Evolutionary conservation across 2,113 vertebrate species (phyloP).

Genomic region (Ascaphus truei): DNA sequence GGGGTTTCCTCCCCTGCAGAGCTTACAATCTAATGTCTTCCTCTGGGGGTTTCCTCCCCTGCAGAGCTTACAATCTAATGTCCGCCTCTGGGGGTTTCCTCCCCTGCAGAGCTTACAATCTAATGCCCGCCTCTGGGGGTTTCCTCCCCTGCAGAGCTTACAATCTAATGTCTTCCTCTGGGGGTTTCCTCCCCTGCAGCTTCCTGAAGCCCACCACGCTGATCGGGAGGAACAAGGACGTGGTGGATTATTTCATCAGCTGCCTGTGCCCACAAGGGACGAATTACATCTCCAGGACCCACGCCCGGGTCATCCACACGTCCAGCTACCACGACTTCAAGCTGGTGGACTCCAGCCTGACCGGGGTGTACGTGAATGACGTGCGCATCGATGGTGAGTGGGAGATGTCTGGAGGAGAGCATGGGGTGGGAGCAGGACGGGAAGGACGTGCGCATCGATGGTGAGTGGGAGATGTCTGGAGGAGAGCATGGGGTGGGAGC

Average conservation of each 20-base stretch:
- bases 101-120: background rate
- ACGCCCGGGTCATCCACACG: conserved; percentile 20
- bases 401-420: too few species aligned
- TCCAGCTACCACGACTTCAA: background rate
- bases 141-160: too few species aligned
- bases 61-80: too few species aligned
- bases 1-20: too few species aligned
- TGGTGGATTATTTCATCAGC: conserved; percentile 9
- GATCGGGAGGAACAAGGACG: conserved; percentile 5
- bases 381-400: conserved; percentile 7
- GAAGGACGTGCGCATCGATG: background rate
- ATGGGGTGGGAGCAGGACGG: background rate
- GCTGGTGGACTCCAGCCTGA: conserved; percentile 35
- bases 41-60: too few species aligned
- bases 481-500: too few species aligned
- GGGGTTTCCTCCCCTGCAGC: background rate
- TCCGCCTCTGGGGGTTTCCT: too few species aligned
- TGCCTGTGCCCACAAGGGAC: background rate
- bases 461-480: background rate
- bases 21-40: too few species aligned
- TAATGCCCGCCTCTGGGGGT: background rate
- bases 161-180: background rate
- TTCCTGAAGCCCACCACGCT: conserved; percentile 17
- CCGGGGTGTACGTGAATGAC: conserved; percentile 32
- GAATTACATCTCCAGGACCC: conserved; percentile 15